A percentile compares a stretch with the other conserved stretches of the same genome.
Conservation (phyloP, 2,113 vertebrate genomes). For the Pomatorhinus ruficollis region DNA sequence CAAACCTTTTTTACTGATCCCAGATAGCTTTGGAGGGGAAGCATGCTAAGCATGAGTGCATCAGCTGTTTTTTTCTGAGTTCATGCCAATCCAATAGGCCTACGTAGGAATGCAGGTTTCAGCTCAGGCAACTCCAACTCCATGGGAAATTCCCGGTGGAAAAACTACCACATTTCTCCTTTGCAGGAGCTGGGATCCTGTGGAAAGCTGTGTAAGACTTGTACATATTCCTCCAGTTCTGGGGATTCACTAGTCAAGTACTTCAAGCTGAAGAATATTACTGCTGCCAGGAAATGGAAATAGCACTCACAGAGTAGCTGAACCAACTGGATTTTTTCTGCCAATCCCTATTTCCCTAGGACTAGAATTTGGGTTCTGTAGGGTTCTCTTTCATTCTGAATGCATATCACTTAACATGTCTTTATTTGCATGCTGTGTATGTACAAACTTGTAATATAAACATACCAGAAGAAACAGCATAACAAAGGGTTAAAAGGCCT, state of each 20-base stretch:
- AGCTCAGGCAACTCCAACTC: not conserved
- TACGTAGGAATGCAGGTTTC: not conserved
- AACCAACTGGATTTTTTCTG: not conserved
- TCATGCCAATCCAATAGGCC: not conserved
- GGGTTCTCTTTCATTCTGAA: not conserved
- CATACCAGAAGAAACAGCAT: not conserved
- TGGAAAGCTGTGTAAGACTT: not conserved
- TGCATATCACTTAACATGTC: not conserved
- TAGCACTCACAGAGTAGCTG: not conserved
- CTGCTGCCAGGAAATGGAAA: not conserved
- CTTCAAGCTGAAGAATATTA: not conserved
- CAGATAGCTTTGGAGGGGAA: not conserved
- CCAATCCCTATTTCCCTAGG: not conserved
- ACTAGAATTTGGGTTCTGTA: not conserved
- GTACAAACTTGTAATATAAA: not conserved
- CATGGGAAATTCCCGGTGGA: not conserved
- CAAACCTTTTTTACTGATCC: not conserved
- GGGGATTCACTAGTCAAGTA: not conserved
- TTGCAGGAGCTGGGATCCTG: not conserved
- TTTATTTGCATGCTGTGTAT: not conserved
- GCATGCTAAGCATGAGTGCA: not conserved
- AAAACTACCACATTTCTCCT: not conserved
- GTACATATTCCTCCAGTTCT: not conserved
- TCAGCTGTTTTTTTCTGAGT: not conserved
- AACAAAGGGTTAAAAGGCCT: not conserved